Percentiles rank a stretch among this genome's conserved stretches.
phyloP scores from a whole-genome alignment of 2,888 invertebrate genomes.

The Lamellibrachia columna region DNA sequence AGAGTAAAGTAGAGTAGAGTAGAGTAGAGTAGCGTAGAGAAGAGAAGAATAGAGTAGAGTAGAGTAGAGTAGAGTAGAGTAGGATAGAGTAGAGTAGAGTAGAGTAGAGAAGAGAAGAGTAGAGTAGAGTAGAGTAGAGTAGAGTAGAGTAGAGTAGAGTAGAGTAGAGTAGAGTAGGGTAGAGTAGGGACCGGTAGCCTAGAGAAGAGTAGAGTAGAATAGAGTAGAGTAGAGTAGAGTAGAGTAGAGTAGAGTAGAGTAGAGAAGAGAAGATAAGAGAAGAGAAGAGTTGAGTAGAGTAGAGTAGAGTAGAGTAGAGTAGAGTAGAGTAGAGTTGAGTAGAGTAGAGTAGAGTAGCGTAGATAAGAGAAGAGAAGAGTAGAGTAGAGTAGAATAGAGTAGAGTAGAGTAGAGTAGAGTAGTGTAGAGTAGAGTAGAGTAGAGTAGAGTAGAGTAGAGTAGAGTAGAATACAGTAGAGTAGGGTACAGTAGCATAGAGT shows the following conservation, averaged over 20 bases:
- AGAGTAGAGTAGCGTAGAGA: slow-evolving; percentile 19
- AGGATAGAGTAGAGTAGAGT: slow-evolving; percentile 16
- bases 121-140: slow-evolving; percentile 19
- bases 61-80: slow-evolving; percentile 19
- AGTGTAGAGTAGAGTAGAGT: slow-evolving; percentile 24
- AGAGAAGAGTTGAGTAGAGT: slow-evolving; percentile 17
- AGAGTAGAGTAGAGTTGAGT: slow-evolving; percentile 21
- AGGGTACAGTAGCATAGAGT: too few species aligned
- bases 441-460: slow-evolving; percentile 19
- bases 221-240: slow-evolving; percentile 19
- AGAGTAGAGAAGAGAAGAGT: slow-evolving; percentile 14
- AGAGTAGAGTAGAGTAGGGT: slow-evolving; percentile 18
- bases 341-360: slow-evolving; percentile 17
- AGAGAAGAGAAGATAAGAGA: slow-evolving; percentile 7
- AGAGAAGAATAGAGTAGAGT: slow-evolving; percentile 19
- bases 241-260: slow-evolving; percentile 19
- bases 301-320: slow-evolving; percentile 17
- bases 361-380: slow-evolving; percentile 23
- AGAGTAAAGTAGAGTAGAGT: slow-evolving; percentile 18
- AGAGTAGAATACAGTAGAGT: too few species aligned
- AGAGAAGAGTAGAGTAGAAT: slow-evolving; percentile 16
- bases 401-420: slow-evolving; percentile 19
- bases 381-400: slow-evolving; percentile 18
- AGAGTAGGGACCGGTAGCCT: neutral
- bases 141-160: slow-evolving; percentile 19